A percentile compares a stretch with the other conserved stretches of the same genome.
Conservation (phyloP, 2,888 invertebrate species). For the Ceramica pisi region DNA sequence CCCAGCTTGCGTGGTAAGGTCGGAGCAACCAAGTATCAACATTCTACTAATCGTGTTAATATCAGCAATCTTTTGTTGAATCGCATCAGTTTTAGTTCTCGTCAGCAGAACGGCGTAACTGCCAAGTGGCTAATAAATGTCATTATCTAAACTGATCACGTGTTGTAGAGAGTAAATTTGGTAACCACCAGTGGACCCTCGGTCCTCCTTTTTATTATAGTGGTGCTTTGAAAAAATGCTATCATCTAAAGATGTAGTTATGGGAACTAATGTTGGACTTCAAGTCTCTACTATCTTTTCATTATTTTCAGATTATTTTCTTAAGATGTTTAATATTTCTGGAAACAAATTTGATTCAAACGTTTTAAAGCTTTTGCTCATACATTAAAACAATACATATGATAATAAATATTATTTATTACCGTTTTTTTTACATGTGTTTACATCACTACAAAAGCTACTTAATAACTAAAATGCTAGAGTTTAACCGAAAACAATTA, state of each 20-base stretch:
- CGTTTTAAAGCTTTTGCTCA: neutral
- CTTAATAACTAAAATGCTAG: neutral
- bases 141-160: constrained; percentile 24
- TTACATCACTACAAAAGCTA: neutral
- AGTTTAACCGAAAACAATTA: neutral
- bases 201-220: neutral
- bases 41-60: constrained; percentile 26
- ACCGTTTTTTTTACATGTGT: neutral
- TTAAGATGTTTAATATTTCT: neutral
- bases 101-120: neutral
- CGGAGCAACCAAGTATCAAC: constrained; percentile 4
- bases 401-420: too few relatives aligned
- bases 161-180: constrained; percentile 26
- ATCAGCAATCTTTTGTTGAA: constrained; percentile 24
- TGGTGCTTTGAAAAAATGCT: neutral
- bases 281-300: neutral
- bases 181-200: neutral
- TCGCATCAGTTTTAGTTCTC: constrained; percentile 27
- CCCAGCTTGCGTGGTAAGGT: neutral
- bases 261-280: neutral
- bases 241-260: neutral
- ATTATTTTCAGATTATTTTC: neutral
- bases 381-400: neutral
- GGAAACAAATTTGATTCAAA: neutral
- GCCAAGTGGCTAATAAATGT: constrained; percentile 28